phyloP scores from a whole-genome alignment of 2,888 invertebrate genomes.

The Chorisops tibialis region DNA sequence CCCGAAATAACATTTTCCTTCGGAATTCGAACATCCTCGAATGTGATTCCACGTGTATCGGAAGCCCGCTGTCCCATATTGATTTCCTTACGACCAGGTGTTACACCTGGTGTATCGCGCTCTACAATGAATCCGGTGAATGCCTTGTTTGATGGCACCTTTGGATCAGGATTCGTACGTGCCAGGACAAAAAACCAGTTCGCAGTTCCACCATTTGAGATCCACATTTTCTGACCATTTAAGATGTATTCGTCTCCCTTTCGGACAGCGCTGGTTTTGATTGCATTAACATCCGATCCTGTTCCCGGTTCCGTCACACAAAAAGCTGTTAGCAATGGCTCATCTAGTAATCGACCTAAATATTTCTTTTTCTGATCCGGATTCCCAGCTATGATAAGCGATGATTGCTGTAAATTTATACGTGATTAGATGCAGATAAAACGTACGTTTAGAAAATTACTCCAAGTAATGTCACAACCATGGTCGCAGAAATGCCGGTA shows the following conservation, averaged over 20 bases:
- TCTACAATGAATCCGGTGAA: conserved; percentile 75
- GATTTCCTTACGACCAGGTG: conserved; percentile 63
- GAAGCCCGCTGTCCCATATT: conserved; percentile 75
- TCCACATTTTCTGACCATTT: conserved; percentile 96
- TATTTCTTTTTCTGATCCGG: conserved; percentile 87
- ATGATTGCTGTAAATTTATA: conserved; percentile 68
- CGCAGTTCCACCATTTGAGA: conserved; percentile 89
- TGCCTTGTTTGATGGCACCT: conserved; percentile 77
- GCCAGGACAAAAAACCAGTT: conserved; percentile 91
- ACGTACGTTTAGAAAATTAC: conserved; percentile 41
- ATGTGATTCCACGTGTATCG: no score
- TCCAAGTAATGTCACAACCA: conserved; percentile 65
- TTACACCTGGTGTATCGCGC: conserved; percentile 62
- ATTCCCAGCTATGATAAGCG: conserved; percentile 76
- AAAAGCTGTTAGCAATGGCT: conserved; percentile 83
- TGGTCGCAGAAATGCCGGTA: conserved; percentile 67
- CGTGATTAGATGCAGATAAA: not conserved
- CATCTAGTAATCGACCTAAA: conserved; percentile 76
- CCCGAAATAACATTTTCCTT: conserved; percentile 64
- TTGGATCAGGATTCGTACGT: conserved; percentile 82
- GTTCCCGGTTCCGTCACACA: conserved; percentile 89
- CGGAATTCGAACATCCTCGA: no score
- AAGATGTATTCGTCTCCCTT: conserved; percentile 87
- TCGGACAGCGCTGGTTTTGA: conserved; percentile 81
- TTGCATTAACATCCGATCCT: conserved; percentile 86